A percentile compares a stretch with the other conserved stretches of the same genome.
Conservation (phyloP, 2,888 invertebrate species). For the Tortricodes alternella region DNA sequence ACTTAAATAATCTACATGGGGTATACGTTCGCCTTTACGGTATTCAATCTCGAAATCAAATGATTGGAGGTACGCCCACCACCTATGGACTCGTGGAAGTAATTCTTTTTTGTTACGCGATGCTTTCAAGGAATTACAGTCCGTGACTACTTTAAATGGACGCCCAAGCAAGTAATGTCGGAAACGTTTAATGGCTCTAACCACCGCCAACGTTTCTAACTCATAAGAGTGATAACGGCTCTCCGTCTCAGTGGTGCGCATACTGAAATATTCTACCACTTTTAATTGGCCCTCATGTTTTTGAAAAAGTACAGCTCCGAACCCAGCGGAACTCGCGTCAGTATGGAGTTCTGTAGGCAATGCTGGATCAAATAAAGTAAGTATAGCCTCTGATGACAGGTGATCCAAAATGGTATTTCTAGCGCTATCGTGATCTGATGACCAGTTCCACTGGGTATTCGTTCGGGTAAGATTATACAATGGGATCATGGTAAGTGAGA, state of each 20-base stretch:
- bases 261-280: background rate
- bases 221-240: background rate
- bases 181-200: constrained; percentile 13
- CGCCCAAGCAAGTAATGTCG: constrained; percentile 31
- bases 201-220: background rate
- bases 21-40: background rate
- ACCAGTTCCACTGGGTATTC: background rate
- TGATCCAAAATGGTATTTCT: background rate
- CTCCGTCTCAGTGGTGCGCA: background rate
- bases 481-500: background rate
- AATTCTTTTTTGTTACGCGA: background rate
- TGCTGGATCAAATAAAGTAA: background rate
- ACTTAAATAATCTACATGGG: background rate
- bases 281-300: background rate
- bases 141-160: constrained; percentile 20
- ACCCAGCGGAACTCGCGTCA: background rate
- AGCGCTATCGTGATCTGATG: background rate
- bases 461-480: background rate
- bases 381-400: background rate
- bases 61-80: background rate
- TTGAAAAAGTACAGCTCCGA: background rate
- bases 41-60: background rate
- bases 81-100: background rate
- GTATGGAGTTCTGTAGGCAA: background rate
- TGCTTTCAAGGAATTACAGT: background rate